Base-by-base conservation (phyloP, 1,140 invertebrate genomes). In the Heliconius melpomene region DNA sequence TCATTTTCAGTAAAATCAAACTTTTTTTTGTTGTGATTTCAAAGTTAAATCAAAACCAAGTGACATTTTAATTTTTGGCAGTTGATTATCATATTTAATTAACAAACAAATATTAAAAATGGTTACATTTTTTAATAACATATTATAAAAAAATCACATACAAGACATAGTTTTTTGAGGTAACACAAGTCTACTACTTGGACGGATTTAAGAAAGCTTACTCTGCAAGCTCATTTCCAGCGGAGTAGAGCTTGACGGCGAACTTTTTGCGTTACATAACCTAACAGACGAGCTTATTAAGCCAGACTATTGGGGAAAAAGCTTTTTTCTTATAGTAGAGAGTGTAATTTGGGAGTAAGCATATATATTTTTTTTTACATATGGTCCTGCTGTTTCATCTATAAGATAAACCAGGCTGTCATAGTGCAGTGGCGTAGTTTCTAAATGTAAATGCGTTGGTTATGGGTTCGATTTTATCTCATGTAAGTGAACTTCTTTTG, bases 221-320 rank as follows among this genome's bases (percentile, higher is more conserved):
- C 71, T 8, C 18, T 72, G 18, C 71, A 40, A 72, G 71, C 60
- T 40, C 71, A 23, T 72, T 72, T 66, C 71, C 36, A 72, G 71
- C 71, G 16, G 36, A 72, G 36, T 72, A 23, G 36, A 38, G 36
- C n/a, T 72, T 13, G 71, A 72, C 36, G 71, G 20, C 7, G 71
- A 72, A 72, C 18, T 72, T 72, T 72, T 72, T 72, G n/a, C 32
- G 38, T 72, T 72, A 40, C 71, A 72, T 72, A 72, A 72, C 71
- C 23, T 66, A 66, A 72, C 32, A 72, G 32, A 2, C 36, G 36
- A 72, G 71, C 71, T 72, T 72, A 72, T 38, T 38, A 66, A 38
- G 71, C 23, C 74, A 57, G 74, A 32, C 46, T 75, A 75, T 66
- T 66, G 26, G 26, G 60, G 26, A 29, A 66, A 66, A 13, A 26